Percentiles rank a stretch among this genome's conserved stretches.
Conservation (phyloP, 2,888 invertebrate species). For the Drosophila anomelani region DNA sequence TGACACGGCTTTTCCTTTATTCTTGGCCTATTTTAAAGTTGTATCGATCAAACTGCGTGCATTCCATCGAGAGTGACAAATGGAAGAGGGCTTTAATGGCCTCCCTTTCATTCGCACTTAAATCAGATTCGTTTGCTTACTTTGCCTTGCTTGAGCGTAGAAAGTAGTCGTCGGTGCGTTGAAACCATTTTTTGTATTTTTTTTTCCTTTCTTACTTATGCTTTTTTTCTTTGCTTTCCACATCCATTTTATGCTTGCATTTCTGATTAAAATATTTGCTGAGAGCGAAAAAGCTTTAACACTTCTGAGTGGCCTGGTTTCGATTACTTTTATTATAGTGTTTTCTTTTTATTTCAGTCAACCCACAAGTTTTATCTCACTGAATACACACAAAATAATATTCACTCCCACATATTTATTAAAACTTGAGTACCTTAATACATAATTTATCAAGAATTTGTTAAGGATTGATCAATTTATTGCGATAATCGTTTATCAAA, state of each 20-base stretch:
- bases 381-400: too few species aligned
- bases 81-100: constrained; percentile 33
- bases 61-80: constrained; percentile 37
- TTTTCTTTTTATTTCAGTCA: constrained; percentile 9
- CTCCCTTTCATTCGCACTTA: constrained; percentile 1
- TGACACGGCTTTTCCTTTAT: constrained; percentile 18
- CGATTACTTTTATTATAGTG: constrained; percentile 23
- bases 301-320: constrained; percentile 50
- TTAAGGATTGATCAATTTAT: neutral
- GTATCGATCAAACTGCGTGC: constrained; percentile 71
- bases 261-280: constrained; percentile 51
- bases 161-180: constrained; percentile 45
- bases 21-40: constrained; percentile 66
- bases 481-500: neutral
- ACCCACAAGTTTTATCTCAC: constrained; percentile 2
- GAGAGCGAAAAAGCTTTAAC: constrained; percentile 38
- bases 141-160: constrained; percentile 18
- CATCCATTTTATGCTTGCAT: constrained; percentile 24
- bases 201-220: constrained; percentile 8
- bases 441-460: too few species aligned
- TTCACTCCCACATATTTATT: neutral
- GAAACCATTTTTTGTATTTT: constrained; percentile 6
- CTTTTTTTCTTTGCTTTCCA: neutral
- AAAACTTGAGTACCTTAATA: neutral
- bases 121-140: neutral